These are phyloP conservation scores for Uloborus plumipes DNA, from an alignment of 2,888 invertebrate genomes.

Conservation along the genomic window DNA sequence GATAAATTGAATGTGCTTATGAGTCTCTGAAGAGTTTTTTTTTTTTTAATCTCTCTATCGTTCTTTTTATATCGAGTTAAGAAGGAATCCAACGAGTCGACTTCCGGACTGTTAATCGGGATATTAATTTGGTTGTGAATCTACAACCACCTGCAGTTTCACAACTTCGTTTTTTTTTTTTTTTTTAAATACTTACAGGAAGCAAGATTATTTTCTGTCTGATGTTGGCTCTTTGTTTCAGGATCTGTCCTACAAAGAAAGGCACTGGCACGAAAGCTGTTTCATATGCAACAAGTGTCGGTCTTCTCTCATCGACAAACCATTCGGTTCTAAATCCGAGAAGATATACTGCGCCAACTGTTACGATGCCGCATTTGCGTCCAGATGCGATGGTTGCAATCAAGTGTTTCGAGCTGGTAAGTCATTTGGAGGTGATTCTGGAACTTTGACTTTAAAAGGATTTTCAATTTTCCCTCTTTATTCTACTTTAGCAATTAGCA, in stretches of 20 bases:
- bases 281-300: conserved; percentile 99
- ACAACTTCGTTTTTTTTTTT: neutral
- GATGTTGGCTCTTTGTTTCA: conserved; percentile 72
- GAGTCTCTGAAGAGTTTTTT: too few relatives aligned
- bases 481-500: too few relatives aligned
- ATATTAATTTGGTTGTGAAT: too few relatives aligned
- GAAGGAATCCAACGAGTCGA: too few relatives aligned
- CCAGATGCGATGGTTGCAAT: conserved; percentile 98
- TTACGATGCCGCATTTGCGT: conserved; percentile 99
- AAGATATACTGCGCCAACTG: conserved; percentile 99
- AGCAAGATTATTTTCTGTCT: neutral
- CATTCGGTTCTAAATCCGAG: conserved; percentile 99
- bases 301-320: conserved; percentile 98
- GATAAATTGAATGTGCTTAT: too few relatives aligned
- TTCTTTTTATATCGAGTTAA: too few relatives aligned
- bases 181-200: neutral
- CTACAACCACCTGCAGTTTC: neutral
- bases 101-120: too few relatives aligned
- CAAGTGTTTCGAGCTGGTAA: conserved; percentile 98
- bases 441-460: too few relatives aligned
- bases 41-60: too few relatives aligned
- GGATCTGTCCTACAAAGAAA: conserved; percentile 99
- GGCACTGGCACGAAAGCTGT: conserved; percentile 99
- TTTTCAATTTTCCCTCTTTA: too few relatives aligned
- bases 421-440: conserved; percentile 7